These are phyloP conservation scores for Penaeus vannamei DNA, from an alignment of 1,140 invertebrate genomes.

Conservation along the genomic window DNA sequence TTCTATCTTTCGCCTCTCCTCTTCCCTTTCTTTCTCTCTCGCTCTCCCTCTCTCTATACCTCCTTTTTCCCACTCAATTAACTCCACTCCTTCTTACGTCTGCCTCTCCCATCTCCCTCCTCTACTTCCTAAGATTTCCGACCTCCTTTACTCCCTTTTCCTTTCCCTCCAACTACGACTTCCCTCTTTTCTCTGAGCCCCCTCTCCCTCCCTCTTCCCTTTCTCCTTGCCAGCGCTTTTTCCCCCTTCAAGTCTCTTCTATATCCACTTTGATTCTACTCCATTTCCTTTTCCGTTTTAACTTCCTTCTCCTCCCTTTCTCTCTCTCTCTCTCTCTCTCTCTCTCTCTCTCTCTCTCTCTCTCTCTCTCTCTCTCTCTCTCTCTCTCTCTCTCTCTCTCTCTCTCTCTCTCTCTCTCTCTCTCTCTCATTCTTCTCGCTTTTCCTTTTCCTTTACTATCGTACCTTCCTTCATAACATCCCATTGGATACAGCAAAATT, in stretches of 20 bases:
- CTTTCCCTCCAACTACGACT: background rate
- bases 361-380: slow-evolving; percentile 30
- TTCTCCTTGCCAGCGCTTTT: no score
- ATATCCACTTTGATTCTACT: background rate
- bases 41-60: no score
- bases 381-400: slow-evolving; percentile 22
- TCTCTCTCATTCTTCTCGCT: background rate
- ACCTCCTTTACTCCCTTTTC: background rate
- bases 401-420: slow-evolving; percentile 30
- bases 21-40: background rate
- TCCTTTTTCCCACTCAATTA: background rate
- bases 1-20: background rate
- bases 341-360: slow-evolving; percentile 30
- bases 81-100: background rate
- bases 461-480: background rate
- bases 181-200: no score
- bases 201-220: no score
- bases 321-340: slow-evolving; percentile 30
- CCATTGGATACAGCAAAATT: no score
- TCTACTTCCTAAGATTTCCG: background rate
- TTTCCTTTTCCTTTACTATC: background rate
- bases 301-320: background rate
- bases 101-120: background rate
- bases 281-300: background rate
- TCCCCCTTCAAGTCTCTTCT: background rate